These are phyloP conservation scores for Pituophis catenifer DNA, from an alignment of 2,113 vertebrate genomes.

Conservation along the genomic window DNA sequence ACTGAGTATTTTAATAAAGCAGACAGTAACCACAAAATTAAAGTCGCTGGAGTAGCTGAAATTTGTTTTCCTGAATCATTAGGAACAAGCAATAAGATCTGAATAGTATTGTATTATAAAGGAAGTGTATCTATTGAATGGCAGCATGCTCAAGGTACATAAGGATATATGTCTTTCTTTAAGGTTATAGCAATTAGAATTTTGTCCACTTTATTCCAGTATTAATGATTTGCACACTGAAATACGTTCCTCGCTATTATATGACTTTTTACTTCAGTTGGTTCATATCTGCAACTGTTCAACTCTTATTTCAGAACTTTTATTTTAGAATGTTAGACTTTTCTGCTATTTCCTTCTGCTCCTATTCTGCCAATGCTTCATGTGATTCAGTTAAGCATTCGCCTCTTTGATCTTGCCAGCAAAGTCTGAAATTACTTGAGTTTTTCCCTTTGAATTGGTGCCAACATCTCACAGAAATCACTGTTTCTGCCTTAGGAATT, in stretches of 20 bases:
- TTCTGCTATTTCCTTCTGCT: not conserved
- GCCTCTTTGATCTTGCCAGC: slow-evolving; percentile 6
- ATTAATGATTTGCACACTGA: not conserved
- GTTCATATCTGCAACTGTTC: not conserved
- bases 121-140: not conserved
- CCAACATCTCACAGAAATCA: slow-evolving; percentile 46
- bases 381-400: not conserved
- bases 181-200: not conserved
- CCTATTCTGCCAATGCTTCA: not conserved
- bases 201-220: not conserved
- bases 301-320: slow-evolving; percentile 13
- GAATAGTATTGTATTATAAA: not conserved
- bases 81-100: not conserved
- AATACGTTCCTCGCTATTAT: not conserved
- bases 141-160: not conserved
- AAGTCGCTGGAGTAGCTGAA: not conserved
- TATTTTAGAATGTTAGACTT: not conserved
- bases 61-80: not conserved
- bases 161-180: not conserved
- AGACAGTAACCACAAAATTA: not conserved
- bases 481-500: slow-evolving; percentile 81
- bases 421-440: not conserved
- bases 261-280: slow-evolving; percentile 14
- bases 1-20: not conserved
- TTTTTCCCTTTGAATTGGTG: slow-evolving; percentile 38